Conservation (phyloP, 2,888 invertebrate genomes). For the Ichneumon xanthorius region DNA sequence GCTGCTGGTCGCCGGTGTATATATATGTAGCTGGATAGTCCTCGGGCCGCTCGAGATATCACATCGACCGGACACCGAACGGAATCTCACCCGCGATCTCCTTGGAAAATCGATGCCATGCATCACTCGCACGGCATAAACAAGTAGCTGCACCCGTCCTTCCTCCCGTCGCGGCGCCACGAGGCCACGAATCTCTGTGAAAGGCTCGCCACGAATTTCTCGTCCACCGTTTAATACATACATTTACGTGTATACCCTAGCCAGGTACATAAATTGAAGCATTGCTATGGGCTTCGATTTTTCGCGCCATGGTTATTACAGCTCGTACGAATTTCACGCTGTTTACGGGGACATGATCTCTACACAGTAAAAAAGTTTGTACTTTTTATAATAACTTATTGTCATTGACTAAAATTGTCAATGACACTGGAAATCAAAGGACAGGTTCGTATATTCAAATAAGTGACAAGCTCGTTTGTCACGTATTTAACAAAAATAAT, state of each 20-base stretch:
- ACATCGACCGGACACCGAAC: conserved; percentile 53
- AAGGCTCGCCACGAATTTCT: conserved; percentile 37
- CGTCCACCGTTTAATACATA: conserved; percentile 44
- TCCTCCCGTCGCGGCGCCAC: not conserved
- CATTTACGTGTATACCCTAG: conserved; percentile 29
- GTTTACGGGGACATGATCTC: not conserved
- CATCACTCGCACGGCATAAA: conserved; percentile 57
- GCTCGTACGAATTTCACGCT: not conserved
- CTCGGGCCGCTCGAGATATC: conserved; percentile 51
- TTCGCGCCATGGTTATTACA: conserved; percentile 22
- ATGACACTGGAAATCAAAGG: too few relatives aligned
- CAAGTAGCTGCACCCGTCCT: conserved; percentile 24
- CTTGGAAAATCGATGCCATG: conserved; percentile 50
- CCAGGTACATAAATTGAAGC: conserved; percentile 6
- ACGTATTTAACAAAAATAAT: too few relatives aligned
- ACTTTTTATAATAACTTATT: too few relatives aligned
- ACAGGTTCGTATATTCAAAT: too few relatives aligned
- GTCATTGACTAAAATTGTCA: too few relatives aligned
- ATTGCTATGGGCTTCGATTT: conserved; percentile 26
- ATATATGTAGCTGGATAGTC: conserved; percentile 24
- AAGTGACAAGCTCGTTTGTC: too few relatives aligned
- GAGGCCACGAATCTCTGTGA: conserved; percentile 40
- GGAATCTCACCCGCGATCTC: conserved; percentile 58
- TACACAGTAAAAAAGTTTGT: too few relatives aligned
- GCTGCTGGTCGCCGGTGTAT: conserved; percentile 3